Conservation (phyloP, 2,113 vertebrate species). For the Galbula dea region DNA sequence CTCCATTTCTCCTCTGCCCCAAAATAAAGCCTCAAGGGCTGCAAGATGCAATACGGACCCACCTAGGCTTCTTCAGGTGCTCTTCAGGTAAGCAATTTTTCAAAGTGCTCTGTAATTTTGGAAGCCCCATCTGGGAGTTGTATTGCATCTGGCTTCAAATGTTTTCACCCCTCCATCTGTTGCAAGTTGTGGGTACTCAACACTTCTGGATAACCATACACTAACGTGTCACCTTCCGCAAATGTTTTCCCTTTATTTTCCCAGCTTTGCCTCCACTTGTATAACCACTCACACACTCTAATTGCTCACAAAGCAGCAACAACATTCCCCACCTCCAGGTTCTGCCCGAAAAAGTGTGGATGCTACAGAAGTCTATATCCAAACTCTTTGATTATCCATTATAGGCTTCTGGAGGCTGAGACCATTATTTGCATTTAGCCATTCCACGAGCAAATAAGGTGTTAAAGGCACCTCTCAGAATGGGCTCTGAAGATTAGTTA, state of each 20-base stretch:
- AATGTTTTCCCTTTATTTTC: neutral
- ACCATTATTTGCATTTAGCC: neutral
- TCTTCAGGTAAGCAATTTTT: neutral
- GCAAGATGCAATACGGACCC: neutral
- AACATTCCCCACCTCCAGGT: neutral
- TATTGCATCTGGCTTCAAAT: neutral
- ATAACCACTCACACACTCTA: neutral
- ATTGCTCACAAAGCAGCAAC: neutral
- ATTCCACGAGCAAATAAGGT: constrained; percentile 16
- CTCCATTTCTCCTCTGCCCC: neutral
- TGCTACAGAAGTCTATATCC: neutral
- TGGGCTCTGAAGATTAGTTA: constrained; percentile 36
- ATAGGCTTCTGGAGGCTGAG: neutral
- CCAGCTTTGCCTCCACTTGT: neutral
- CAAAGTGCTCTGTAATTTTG: neutral
- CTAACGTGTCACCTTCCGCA: neutral
- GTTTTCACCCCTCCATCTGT: neutral
- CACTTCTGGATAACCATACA: neutral
- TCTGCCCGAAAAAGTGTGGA: neutral
- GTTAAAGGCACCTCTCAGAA: constrained; percentile 19
- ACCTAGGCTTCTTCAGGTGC: neutral
- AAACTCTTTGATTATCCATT: neutral
- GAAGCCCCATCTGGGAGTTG: neutral
- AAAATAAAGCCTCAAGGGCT: neutral
- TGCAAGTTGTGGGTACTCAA: neutral